Conservation (phyloP, 2,113 vertebrate genomes). For the Pimephales promelas region DNA sequence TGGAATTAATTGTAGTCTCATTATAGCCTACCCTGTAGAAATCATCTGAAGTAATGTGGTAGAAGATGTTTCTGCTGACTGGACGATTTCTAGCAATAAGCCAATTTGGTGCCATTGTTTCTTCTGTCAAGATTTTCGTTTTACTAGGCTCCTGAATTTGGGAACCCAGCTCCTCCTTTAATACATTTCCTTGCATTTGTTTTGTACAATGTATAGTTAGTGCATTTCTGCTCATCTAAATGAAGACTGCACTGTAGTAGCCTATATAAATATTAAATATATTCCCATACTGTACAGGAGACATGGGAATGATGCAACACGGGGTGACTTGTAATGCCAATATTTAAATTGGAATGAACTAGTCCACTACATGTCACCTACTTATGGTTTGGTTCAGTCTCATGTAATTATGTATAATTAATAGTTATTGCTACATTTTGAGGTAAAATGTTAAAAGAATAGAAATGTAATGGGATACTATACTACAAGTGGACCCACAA, state of each 20-base stretch:
- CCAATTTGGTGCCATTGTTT: constrained; percentile 4
- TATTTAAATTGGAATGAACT: not conserved
- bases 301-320: not conserved
- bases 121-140: not conserved
- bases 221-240: not conserved
- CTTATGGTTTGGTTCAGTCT: no score
- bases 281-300: not conserved
- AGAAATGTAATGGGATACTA: not conserved
- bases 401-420: no score
- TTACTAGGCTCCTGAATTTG: not conserved
- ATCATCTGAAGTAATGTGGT: constrained; percentile 9
- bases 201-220: not conserved
- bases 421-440: not conserved
- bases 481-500: not conserved
- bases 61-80: constrained; percentile 31
- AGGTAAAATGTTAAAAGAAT: not conserved
- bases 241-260: not conserved
- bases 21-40: not conserved
- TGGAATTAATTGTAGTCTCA: not conserved
- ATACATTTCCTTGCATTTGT: not conserved
- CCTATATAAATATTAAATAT: no score
- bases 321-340: not conserved
- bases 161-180: not conserved
- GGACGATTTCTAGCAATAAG: constrained; percentile 1
- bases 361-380: not conserved